Evolutionary conservation across 2,797 vertebrate species (phyloP), one percentile per base, ranked within the genome.

Genomic region (Petrocephalus schoutedeni): DNA sequence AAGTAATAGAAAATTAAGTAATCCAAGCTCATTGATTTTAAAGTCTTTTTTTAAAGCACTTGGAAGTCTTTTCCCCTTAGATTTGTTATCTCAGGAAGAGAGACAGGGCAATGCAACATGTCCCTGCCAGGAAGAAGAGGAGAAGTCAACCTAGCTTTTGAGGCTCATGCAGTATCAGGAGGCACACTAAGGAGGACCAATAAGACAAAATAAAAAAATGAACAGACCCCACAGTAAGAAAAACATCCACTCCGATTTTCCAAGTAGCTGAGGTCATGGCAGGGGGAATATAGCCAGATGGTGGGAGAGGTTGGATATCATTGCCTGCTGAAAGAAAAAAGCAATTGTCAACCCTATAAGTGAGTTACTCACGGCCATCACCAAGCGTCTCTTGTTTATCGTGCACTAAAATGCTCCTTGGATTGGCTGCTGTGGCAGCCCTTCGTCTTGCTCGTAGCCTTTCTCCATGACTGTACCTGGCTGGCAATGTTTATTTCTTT

Each of bases 321-420:
- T 93, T 64, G 87, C n/a, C 59, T 45, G 89, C 92, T 91, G 92
- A 93, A 93, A 93, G 93, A 90, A 93, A 36, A 93, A 93, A 93
- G 92, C 93, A 94, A 93, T 94, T 56, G 88, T 93, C 91, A 90
- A 91, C 93, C 93, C 93, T 94, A 92, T 89, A 92, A 93, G 93
- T 91, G 87, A 45, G 92, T 91, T 85, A 91, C 93, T 61, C 89
- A 93, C 88, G 92, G 93, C 91, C 92, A 91, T 94, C 93, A 94
- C 93, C 93, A 93, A 77, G 64, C 1, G 94, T 92, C 94, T 93
- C 93, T 90, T 89, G 88, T 90, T 90, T 92, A 92, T 91, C n/a
- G 77, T 88, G 92, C 91, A 88, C 89, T 87, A 89, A n/a, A 71
- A 86, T 83, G 58, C 77, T 89, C 87, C 54, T 61, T 28, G 71